A percentile compares a stretch with the other conserved stretches of the same genome.
These are phyloP conservation scores for Pomatostomus ruficeps DNA, from an alignment of 2,113 vertebrate species.

Conservation along the genomic window DNA sequence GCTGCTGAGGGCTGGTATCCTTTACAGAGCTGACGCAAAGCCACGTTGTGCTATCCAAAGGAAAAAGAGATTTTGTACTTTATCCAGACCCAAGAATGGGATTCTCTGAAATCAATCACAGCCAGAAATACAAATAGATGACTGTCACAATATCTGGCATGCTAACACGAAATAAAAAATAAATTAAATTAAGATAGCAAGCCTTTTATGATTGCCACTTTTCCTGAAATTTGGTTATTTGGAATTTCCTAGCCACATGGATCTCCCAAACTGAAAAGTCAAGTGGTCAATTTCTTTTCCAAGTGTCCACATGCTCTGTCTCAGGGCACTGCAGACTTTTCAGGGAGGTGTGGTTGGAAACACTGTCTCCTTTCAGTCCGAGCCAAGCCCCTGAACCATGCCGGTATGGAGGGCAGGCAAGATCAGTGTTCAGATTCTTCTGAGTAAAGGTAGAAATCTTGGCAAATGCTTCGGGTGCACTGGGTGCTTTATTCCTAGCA, in stretches of 20 bases:
- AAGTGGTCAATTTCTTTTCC: background rate
- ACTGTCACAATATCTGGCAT: background rate
- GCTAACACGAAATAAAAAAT: background rate
- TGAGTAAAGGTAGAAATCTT: background rate
- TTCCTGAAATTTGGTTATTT: background rate
- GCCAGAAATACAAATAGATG: background rate
- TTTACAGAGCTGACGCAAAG: background rate
- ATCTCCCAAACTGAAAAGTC: background rate
- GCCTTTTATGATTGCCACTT: background rate
- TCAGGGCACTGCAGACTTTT: background rate
- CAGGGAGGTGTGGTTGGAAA: background rate
- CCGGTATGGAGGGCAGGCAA: rapidly evolving
- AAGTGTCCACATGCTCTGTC: background rate
- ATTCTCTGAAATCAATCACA: background rate
- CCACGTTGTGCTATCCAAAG: background rate
- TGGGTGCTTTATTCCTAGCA: background rate
- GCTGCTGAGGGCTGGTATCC: background rate
- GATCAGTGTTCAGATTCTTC: background rate
- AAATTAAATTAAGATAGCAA: background rate
- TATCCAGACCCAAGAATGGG: background rate
- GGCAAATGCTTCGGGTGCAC: background rate
- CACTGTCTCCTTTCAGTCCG: background rate
- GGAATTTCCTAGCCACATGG: background rate
- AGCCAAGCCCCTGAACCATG: background rate
- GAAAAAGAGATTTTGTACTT: background rate